These are phyloP conservation scores for Eudasyphora cyanicolor DNA, from an alignment of 2,888 invertebrate species.

Conservation along the genomic window DNA sequence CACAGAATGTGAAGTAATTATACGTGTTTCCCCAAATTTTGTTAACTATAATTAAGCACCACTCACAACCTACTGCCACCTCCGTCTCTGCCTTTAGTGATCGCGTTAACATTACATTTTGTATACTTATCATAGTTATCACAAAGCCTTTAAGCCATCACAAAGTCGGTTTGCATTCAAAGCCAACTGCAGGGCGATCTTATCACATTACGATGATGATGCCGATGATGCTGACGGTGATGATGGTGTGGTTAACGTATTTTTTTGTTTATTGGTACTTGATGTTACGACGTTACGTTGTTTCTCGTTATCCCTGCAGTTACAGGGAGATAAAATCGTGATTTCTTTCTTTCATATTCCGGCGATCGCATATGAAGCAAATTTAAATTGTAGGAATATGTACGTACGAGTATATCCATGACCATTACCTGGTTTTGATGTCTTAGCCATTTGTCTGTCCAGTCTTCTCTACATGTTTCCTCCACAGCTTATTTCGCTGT, in stretches of 20 bases:
- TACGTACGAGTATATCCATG: neutral
- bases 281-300: neutral
- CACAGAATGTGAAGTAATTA: no score
- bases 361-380: neutral
- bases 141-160: conserved; percentile 5
- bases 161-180: neutral
- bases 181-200: neutral
- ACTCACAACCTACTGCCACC: neutral
- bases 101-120: neutral
- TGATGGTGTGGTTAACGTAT: neutral
- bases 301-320: conserved; percentile 13
- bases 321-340: conserved; percentile 8
- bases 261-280: neutral
- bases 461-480: neutral
- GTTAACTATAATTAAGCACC: neutral
- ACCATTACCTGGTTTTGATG: neutral
- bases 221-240: neutral
- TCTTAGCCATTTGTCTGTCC: neutral
- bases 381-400: neutral
- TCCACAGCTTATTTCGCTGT: no score
- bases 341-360: neutral
- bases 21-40: no score
- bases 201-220: conserved; percentile 3
- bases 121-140: neutral
- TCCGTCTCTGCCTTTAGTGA: neutral